Conservation (phyloP, 2,113 vertebrate genomes). For the Coracopsis vasa region DNA sequence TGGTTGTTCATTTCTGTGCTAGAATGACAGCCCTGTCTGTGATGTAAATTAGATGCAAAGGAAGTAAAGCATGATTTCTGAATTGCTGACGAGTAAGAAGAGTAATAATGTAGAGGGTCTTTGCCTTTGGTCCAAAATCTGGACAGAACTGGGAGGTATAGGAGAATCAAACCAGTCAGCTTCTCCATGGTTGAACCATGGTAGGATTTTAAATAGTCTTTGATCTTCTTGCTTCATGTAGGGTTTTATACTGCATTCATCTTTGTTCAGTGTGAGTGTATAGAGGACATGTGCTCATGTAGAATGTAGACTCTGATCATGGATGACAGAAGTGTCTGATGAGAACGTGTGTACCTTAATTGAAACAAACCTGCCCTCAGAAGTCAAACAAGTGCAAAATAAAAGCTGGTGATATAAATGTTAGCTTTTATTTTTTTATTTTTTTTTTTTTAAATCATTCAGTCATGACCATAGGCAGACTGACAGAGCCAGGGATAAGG, state of each 20-base stretch:
- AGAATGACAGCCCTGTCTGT: neutral
- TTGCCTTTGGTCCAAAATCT: neutral
- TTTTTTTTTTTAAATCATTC: neutral
- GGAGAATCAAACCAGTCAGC: neutral
- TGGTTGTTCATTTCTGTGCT: neutral
- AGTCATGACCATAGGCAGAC: neutral
- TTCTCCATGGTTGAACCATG: neutral
- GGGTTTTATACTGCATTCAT: neutral
- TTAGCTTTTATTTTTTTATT: neutral
- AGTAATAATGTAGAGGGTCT: neutral
- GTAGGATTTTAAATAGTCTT: neutral
- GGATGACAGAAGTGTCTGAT: neutral
- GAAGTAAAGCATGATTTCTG: conserved; percentile 13
- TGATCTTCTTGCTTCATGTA: neutral
- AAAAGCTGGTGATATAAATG: neutral
- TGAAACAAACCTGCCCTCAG: neutral
- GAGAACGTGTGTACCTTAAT: neutral
- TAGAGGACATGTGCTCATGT: neutral
- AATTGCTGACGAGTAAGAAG: conserved; percentile 17
- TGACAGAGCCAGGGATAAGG: neutral
- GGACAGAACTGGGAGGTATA: neutral
- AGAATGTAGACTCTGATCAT: neutral
- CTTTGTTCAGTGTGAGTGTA: neutral
- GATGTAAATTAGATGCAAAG: conserved; percentile 42
- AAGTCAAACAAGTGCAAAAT: neutral